Evolutionary conservation across 2,797 vertebrate species (phyloP).

Genomic region (Rhinoraja longicauda): DNA sequence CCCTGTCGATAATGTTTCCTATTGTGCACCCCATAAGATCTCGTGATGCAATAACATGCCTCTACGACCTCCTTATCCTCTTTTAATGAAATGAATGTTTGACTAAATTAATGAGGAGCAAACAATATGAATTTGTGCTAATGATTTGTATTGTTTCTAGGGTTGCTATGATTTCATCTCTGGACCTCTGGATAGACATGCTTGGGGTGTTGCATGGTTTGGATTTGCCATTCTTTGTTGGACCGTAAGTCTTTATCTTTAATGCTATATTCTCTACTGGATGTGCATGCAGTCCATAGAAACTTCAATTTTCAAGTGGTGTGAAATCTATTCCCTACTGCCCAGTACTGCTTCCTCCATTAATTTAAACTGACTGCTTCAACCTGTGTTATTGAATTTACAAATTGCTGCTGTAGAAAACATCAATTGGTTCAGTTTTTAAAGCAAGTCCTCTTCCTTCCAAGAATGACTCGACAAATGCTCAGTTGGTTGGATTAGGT

Average conservation of each 20-base stretch:
- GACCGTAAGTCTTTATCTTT: conserved; percentile 60
- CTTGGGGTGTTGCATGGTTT: conserved; percentile 72
- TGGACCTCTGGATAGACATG: conserved; percentile 59
- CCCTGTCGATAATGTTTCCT: too few relatives aligned
- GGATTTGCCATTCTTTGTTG: conserved; percentile 75
- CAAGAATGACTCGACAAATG: not conserved
- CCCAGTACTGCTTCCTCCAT: not conserved
- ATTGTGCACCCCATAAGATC: too few relatives aligned
- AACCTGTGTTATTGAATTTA: not conserved
- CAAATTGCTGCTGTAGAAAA: not conserved
- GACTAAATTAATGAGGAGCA: too few relatives aligned
- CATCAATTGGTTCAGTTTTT: not conserved
- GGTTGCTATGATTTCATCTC: conserved; percentile 64
- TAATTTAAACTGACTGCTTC: not conserved
- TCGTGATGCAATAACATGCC: not conserved
- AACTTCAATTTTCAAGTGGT: not conserved
- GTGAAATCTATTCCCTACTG: not conserved
- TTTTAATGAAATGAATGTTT: too few relatives aligned
- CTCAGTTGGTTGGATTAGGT: not conserved
- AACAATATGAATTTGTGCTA: not conserved
- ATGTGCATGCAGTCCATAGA: not conserved
- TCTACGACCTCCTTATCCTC: not conserved
- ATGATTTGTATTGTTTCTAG: conserved; percentile 44
- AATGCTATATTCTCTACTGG: not conserved
- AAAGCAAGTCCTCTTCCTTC: not conserved